Percentiles rank a stretch among this genome's conserved stretches.
Conservation (phyloP, 30 jellyfish, hydroid and myxozoan species). For the Nemopilema nomurai region DNA sequence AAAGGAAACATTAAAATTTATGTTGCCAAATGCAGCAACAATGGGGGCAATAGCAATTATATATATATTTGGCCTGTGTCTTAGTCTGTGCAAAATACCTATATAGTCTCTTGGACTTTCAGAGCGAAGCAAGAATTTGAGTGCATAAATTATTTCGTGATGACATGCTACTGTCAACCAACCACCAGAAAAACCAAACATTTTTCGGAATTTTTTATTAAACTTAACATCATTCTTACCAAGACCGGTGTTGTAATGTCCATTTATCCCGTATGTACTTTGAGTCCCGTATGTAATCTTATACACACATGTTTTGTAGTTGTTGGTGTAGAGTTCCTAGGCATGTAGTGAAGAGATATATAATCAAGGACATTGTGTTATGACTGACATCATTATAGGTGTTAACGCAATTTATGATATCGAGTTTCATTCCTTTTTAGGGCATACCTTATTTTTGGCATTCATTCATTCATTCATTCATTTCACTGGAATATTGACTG, state of each 20-base stretch:
- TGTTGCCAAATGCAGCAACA: slow-evolving; percentile 31
- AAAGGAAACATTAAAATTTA: not conserved
- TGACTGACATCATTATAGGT: too few relatives aligned
- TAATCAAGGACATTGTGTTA: too few relatives aligned
- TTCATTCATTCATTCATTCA: not conserved
- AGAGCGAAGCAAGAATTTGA: slow-evolving; percentile 5
- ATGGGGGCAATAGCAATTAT: slow-evolving; percentile 42
- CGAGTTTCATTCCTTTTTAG: not conserved
- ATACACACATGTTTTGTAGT: too few relatives aligned
- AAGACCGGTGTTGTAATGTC: slow-evolving; percentile 1
- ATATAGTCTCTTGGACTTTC: slow-evolving; percentile 28
- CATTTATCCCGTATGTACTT: too few relatives aligned
- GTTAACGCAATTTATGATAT: not conserved
- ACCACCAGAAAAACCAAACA: slow-evolving; percentile 15
- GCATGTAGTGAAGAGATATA: too few relatives aligned
- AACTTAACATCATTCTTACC: not conserved
- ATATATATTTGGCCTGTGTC: slow-evolving; percentile 8
- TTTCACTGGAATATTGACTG: slow-evolving; percentile 17
- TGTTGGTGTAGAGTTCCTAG: too few relatives aligned
- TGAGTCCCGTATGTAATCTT: too few relatives aligned
- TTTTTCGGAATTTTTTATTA: not conserved
- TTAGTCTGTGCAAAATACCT: not conserved
- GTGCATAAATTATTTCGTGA: slow-evolving; percentile 11
- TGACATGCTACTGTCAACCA: slow-evolving; percentile 23
- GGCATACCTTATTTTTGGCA: not conserved